Evolutionary conservation across 2,113 vertebrate genomes (phyloP).

Genomic region (Ivindomyrus marchei): DNA sequence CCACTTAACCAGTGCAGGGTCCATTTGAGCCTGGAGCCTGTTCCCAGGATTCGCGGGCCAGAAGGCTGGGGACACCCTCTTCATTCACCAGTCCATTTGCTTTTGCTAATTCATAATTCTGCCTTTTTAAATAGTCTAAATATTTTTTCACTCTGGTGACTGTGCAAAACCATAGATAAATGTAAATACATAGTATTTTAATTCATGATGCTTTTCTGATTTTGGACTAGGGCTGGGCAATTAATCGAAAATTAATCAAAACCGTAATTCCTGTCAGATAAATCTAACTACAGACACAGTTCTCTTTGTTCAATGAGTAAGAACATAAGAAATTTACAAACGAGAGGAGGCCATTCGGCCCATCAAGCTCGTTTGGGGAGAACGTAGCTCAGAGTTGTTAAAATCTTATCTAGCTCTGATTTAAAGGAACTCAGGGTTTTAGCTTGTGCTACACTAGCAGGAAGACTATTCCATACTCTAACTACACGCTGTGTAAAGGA

Average conservation of each 20-base stretch:
- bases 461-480: too few species aligned
- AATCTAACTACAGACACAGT: not conserved
- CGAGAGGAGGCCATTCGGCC: too few species aligned
- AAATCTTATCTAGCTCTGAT: too few species aligned
- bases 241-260: too few species aligned
- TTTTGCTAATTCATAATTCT: not conserved
- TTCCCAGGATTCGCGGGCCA: not conserved
- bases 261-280: not conserved
- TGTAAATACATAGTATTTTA: not conserved
- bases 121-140: not conserved
- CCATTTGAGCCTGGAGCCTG: not conserved
- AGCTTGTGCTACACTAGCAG: too few species aligned
- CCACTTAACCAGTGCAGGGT: not conserved
- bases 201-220: slow-evolving; percentile 17
- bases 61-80: not conserved
- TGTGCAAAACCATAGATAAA: not conserved
- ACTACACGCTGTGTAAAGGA: too few species aligned
- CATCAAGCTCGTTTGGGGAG: too few species aligned
- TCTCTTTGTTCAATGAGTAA: not conserved
- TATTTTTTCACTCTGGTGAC: not conserved
- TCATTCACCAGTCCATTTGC: not conserved
- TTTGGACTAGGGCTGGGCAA: too few species aligned
- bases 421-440: too few species aligned
- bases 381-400: too few species aligned
- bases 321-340: too few species aligned